These are phyloP conservation scores for human (Homo sapiens) DNA, from an alignment of 2,113 vertebrate species.

Conservation along the genomic window DNA sequence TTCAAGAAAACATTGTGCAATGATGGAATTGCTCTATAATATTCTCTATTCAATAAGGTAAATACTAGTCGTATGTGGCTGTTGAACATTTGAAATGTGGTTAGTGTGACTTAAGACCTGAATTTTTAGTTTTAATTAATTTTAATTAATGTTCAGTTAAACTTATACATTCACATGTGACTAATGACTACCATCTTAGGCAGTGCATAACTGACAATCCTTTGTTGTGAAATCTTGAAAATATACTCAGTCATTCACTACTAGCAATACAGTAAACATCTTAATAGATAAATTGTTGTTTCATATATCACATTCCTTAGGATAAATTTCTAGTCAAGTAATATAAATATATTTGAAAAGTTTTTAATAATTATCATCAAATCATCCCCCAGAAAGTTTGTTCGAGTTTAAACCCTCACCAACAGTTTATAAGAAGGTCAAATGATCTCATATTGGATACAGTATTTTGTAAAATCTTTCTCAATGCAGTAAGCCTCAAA, in stretches of 20 bases:
- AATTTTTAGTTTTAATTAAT: background rate
- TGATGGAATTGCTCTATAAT: background rate
- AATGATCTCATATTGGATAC: background rate
- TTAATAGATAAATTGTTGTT: background rate
- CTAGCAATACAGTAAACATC: background rate
- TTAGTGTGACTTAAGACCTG: background rate
- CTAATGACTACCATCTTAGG: background rate
- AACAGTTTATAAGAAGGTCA: background rate
- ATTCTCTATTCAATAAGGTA: background rate
- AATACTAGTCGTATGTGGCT: background rate
- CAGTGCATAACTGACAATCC: background rate
- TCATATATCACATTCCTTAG: background rate
- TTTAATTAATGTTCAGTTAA: slow-evolving; percentile 15
- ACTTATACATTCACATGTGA: background rate
- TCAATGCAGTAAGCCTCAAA: background rate
- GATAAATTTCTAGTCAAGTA: slow-evolving; percentile 30
- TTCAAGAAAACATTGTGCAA: background rate
- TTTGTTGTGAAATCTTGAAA: slow-evolving; percentile 3
- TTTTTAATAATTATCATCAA: background rate
- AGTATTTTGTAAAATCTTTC: background rate
- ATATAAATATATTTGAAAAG: background rate
- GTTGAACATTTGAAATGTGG: background rate
- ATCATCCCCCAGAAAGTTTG: background rate
- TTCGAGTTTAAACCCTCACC: background rate
- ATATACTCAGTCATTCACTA: background rate